phyloP scores from a whole-genome alignment of 2,888 invertebrate genomes.

The Drosophila formosana region DNA sequence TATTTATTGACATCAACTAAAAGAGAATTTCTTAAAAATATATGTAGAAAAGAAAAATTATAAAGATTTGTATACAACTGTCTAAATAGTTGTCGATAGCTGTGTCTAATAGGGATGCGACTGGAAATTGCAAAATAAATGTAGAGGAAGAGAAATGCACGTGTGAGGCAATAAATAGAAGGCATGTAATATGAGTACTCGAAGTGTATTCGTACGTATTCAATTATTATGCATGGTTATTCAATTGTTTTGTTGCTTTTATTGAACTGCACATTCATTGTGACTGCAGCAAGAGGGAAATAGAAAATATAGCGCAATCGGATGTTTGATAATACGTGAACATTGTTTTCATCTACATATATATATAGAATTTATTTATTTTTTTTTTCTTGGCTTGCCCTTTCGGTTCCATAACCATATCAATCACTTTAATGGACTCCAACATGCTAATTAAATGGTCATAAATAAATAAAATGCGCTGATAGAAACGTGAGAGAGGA shows the following conservation, averaged over 20 bases:
- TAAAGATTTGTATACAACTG: no score
- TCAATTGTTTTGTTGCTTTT: neutral
- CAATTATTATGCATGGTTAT: neutral
- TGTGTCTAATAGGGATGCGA: neutral
- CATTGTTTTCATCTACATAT: neutral
- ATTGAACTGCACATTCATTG: slow-evolving; percentile 7
- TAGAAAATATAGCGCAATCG: neutral
- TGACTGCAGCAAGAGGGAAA: slow-evolving; percentile 8
- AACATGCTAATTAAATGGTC: slow-evolving; percentile 59
- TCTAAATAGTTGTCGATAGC: no score
- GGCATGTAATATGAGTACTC: neutral
- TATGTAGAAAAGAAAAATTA: no score
- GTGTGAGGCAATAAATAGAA: slow-evolving; percentile 13
- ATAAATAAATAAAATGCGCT: slow-evolving; percentile 60
- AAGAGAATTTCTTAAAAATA: no score
- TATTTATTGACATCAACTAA: no score
- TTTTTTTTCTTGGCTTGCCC: slow-evolving; percentile 25
- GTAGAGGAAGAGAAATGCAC: slow-evolving; percentile 1
- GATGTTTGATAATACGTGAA: neutral
- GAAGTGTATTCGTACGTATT: neutral
- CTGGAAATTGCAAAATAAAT: slow-evolving; percentile 16
- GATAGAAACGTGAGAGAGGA: slow-evolving; percentile 28
- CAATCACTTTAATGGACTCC: slow-evolving; percentile 57
- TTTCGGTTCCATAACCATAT: slow-evolving; percentile 40
- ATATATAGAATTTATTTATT: neutral